Evolutionary conservation across 2,797 vertebrate genomes (phyloP).

Genomic region (Gallinago stenura): DNA sequence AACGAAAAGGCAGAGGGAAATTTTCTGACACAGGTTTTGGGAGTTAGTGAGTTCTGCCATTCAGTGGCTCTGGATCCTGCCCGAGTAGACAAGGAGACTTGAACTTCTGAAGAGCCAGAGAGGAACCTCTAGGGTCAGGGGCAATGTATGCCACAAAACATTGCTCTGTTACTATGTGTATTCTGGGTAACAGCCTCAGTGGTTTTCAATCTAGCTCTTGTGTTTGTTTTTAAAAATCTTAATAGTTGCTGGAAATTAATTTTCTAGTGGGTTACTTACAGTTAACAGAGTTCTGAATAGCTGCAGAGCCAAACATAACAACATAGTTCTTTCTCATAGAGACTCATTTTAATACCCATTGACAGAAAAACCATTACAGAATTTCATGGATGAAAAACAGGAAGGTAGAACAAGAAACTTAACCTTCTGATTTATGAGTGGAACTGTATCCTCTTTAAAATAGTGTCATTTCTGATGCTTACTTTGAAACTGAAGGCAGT

Average conservation of each 20-base stretch:
- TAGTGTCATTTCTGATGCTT: background rate
- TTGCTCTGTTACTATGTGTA: accelerated
- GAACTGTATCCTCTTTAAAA: background rate
- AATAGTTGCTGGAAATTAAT: background rate
- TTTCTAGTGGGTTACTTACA: background rate
- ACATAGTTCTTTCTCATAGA: background rate
- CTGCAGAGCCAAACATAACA: background rate
- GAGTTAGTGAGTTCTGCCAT: background rate
- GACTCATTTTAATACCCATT: background rate
- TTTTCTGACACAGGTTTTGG: background rate
- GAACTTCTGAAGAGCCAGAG: background rate
- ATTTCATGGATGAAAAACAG: background rate
- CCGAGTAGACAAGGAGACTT: background rate
- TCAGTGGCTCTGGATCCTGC: background rate
- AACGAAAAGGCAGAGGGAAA: background rate
- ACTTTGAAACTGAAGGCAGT: background rate
- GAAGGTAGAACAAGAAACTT: background rate
- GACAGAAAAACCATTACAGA: background rate
- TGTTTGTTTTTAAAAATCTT: background rate
- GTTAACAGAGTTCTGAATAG: background rate
- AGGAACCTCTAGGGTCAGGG: background rate
- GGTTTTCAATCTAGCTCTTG: background rate
- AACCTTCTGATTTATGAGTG: background rate
- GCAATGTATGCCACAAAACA: background rate
- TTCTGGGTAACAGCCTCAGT: background rate